A percentile compares a stretch with the other conserved stretches of the same genome.
Conservation (phyloP, 2,113 vertebrate species). For the Opisthocomus hoazin region DNA sequence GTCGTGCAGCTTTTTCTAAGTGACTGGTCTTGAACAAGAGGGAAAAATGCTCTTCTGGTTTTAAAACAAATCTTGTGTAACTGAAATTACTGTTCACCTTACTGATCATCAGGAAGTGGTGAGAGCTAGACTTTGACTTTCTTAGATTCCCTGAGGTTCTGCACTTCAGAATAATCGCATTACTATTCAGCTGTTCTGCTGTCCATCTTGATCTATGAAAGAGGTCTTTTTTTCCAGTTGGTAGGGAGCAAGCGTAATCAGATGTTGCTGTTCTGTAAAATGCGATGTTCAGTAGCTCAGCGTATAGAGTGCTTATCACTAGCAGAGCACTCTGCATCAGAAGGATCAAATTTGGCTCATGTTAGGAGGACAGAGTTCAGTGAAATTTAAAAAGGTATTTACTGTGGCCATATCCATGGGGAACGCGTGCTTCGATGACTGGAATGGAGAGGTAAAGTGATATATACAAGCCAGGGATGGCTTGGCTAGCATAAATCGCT, state of each 20-base stretch:
- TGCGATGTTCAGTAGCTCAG: background rate
- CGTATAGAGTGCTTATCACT: background rate
- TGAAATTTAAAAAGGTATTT: background rate
- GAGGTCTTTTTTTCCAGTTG: background rate
- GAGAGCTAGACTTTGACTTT: background rate
- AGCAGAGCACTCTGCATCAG: background rate
- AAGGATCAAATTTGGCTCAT: background rate
- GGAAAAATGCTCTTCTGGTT: background rate
- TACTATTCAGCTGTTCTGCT: background rate
- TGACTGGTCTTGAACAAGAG: background rate
- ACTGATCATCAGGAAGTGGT: background rate
- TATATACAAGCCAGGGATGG: background rate
- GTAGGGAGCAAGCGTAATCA: background rate
- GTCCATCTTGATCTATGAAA: background rate
- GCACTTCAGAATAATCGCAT: background rate
- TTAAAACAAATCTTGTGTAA: background rate
- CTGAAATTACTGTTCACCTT: background rate
- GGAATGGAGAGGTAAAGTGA: background rate
- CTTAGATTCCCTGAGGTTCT: background rate
- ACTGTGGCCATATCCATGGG: background rate
- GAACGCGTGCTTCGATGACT: background rate
- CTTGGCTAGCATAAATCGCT: background rate
- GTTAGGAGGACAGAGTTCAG: fast-evolving
- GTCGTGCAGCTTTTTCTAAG: background rate
- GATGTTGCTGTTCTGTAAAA: background rate